Evolutionary conservation across 2,888 invertebrate species (phyloP), one percentile per base, ranked within the genome.

Genomic region (Siphonodentalium dalli): DNA sequence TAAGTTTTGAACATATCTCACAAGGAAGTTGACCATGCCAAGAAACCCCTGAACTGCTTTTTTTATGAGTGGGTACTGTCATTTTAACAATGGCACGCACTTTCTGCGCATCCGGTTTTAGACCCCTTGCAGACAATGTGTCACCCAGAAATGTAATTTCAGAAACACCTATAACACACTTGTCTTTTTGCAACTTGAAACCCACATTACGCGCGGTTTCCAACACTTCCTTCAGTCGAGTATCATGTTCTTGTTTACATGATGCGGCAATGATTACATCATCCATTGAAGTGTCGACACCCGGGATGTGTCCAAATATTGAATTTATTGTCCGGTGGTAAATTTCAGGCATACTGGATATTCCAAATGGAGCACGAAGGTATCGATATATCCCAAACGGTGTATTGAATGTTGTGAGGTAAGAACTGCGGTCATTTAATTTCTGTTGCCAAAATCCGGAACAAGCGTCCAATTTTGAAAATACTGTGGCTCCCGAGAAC

Each of bases 341-440:
- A 3, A 54, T 46, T 38, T 57, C 57, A 18, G 53, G 33, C 4
- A 41, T 31, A 31, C 41, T 26, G 4, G 38, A 43, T 27, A 51
- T 29, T 3, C 51, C 51, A 37, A 51, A 51, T 2, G 52, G 44
- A 24, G 39, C 11, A 23, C 52, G 21, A 21, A 27, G 29, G 20
- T 39, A 52, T 1, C 13, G 6, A 18, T 34, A 42, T 9, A 40
- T 24, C 11, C 54, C 41, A 7, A 46, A 46, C 15, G 65, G 61
- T n/a, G 56, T 62, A 38, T 54, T 65, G 18, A 61, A 62, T n/a
- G 51, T n/a, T n/a, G n/a, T n/a, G n/a, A n/a, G n/a, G n/a, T 59
- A 11, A 38, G 41, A 9, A 38, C 28, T 31, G 13, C 13, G 21
- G 7, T 64, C 42, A 34, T 54, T 49, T 7, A 57, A 39, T 35